Conservation (phyloP, 2,888 invertebrate species). For the Frankliniella intonsa region DNA sequence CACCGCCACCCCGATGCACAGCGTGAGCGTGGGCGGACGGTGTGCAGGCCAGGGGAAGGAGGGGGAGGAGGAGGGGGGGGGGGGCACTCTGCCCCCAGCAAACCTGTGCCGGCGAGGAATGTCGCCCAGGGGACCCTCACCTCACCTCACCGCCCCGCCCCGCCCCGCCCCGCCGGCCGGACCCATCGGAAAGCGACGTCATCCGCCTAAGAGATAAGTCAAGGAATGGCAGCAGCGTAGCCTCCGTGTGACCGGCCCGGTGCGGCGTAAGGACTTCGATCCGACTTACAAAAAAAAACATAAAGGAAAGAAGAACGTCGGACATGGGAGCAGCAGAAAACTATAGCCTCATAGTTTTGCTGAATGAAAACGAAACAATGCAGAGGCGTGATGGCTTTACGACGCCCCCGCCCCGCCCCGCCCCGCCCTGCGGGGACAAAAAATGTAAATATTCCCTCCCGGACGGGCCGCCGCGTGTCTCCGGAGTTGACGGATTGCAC, state of each 20-base stretch:
- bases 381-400: not conserved
- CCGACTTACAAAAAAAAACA: too few species aligned
- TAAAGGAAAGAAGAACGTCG: too few species aligned
- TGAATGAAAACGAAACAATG: too few species aligned
- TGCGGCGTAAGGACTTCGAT: not conserved
- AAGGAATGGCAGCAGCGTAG: not conserved
- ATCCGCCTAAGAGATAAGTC: not conserved
- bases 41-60: not conserved
- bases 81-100: not conserved
- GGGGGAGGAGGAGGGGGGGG: not conserved
- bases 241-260: not conserved
- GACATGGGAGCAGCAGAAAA: too few species aligned
- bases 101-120: not conserved
- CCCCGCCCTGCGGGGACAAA: conserved; percentile 28
- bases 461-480: not conserved
- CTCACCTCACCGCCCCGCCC: too few species aligned
- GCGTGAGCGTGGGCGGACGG: not conserved
- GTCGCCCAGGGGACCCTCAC: not conserved
- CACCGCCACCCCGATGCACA: too few species aligned
- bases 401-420: conserved; percentile 20
- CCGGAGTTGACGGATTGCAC: not conserved
- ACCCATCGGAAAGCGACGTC: not conserved
- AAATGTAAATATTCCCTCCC: conserved; percentile 4
- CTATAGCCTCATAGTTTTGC: too few species aligned
- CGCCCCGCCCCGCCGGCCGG: not conserved